Base-by-base conservation (phyloP, 92 coral and sea anemone species). In the Epizoanthus stellaris region DNA sequence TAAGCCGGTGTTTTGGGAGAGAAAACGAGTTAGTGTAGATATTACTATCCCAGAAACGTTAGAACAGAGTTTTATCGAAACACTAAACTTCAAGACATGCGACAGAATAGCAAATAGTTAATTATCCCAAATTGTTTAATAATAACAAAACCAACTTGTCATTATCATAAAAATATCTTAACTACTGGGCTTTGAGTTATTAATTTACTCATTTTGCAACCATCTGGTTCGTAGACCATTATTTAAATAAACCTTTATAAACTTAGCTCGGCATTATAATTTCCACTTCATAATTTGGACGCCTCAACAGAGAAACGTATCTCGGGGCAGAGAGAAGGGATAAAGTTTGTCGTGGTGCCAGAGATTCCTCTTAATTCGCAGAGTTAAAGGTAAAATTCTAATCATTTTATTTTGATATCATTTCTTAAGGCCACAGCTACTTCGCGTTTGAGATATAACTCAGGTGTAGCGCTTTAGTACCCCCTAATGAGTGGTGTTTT, bases 51-150 rank as follows among this genome's bases (percentile, higher is more conserved):
- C 83, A 36, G 57, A 63, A 42, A 63, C 70, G 62, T 79, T 62
- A 79, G 65, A 39, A 79, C 83, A 62, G 70, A 79, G n/a, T 62
- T 79, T 63, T 63, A 79, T 79, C 65, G 83, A 79, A 77, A 79
- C 71, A 56, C 43, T 79, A 79, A 79, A 79, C 83, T 79, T 79
- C 83, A 63, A 63, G 65, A 79, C 72, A 63, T 63, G 83, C 83
- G 83, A 63, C 83, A 62, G 81, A 83, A 85, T 70, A 76, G 49
- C 49, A 56, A 77, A 76, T 76, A 25, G 92, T 73, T 89, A 89
- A 89, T 93, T 89, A 86, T 89, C 82, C 81, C 76, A 86, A 79
- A 89, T 85, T 84, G 91, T 85, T 89, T 87, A 91, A 93, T 88
- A 91, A 89, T 75, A 93, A 92, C 88, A 83, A 89, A 84, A 86